These are phyloP conservation scores for Stenoptilia bipunctidactyla DNA, from an alignment of 2,888 invertebrate species.

Conservation along the genomic window DNA sequence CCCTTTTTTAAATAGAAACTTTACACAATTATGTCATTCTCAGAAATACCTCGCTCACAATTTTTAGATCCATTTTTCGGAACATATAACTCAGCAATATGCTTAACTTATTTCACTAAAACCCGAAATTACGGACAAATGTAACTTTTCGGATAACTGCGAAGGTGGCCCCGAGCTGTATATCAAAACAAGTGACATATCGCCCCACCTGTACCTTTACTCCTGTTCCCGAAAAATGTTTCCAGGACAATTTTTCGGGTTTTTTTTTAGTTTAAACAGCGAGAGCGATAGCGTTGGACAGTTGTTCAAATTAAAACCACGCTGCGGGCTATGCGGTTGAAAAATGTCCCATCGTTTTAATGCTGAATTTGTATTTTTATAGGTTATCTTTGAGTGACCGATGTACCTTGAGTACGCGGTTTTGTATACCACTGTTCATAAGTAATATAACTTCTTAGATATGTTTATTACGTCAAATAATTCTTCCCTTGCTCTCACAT, in stretches of 20 bases:
- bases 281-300: constrained; percentile 29
- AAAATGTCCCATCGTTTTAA: constrained; percentile 20
- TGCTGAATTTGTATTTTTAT: constrained; percentile 1
- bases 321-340: constrained; percentile 24
- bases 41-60: too few relatives aligned
- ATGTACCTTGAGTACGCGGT: background rate
- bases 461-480: too few relatives aligned
- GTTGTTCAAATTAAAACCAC: constrained; percentile 30
- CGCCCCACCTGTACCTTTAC: constrained; percentile 15
- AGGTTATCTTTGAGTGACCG: background rate
- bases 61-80: too few relatives aligned
- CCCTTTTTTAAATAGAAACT: too few relatives aligned
- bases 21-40: too few relatives aligned
- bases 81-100: too few relatives aligned
- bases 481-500: too few relatives aligned
- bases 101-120: too few relatives aligned
- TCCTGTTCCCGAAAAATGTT: constrained; percentile 19
- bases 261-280: constrained; percentile 29
- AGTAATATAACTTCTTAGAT: too few relatives aligned
- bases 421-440: too few relatives aligned
- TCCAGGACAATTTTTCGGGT: constrained; percentile 20
- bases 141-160: constrained; percentile 3
- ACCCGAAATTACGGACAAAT: background rate
- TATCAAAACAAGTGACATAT: constrained; percentile 38
- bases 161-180: constrained; percentile 22